Evolutionary conservation across 2,888 invertebrate species (phyloP).

Genomic region (Brachylomia viminalis): DNA sequence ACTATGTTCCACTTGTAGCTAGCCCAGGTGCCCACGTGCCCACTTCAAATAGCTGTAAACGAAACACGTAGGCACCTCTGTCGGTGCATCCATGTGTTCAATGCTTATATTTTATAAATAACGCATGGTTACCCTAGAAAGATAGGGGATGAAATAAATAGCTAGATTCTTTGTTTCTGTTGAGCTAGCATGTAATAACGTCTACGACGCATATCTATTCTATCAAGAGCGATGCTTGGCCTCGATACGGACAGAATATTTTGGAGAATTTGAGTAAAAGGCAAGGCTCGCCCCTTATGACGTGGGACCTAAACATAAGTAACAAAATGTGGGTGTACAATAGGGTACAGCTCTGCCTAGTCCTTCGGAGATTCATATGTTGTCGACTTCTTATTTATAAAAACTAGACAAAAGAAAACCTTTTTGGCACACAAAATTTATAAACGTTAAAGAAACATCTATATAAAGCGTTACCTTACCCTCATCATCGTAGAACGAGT

Average conservation of each 20-base stretch:
- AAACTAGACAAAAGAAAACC: not conserved
- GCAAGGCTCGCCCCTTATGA: not conserved
- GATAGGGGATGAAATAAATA: constrained; percentile 20
- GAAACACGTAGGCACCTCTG: constrained; percentile 8
- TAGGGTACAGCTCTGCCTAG: not conserved
- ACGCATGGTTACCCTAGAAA: constrained; percentile 11
- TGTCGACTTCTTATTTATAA: not conserved
- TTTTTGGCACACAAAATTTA: not conserved
- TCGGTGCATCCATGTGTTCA: constrained; percentile 38
- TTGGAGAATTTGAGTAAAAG: not conserved
- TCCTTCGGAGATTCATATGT: not conserved
- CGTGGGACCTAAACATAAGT: not conserved
- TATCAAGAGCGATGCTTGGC: not conserved
- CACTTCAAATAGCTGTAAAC: not conserved
- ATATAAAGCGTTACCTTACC: constrained; percentile 75
- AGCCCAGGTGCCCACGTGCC: not conserved
- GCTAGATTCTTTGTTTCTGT: not conserved
- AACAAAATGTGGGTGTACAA: not conserved
- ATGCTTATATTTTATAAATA: not conserved
- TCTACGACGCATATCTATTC: no score
- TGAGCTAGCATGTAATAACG: not conserved
- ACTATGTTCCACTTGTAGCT: not conserved
- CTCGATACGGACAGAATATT: not conserved
- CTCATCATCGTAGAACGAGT: constrained; percentile 87
- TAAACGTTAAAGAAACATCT: not conserved